These are phyloP conservation scores for Lutjanus campechanus DNA, from an alignment of 2,797 vertebrate species.

Conservation along the genomic window DNA sequence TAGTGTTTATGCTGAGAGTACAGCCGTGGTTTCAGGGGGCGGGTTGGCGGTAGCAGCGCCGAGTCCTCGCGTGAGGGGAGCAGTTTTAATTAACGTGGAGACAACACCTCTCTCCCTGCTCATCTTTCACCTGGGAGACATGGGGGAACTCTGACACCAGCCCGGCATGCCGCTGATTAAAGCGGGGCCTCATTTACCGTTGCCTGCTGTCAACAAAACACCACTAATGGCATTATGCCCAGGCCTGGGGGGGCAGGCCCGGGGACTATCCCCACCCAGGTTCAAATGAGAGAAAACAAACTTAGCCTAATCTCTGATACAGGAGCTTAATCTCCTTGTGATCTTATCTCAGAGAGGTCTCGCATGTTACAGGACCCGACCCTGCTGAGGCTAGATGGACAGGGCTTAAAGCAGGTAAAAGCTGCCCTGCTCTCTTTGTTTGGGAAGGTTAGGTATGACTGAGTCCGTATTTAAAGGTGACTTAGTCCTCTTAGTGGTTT, in stretches of 20 bases:
- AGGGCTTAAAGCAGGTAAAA: conserved; percentile 71
- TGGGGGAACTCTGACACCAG: conserved; percentile 87
- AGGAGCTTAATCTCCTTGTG: conserved; percentile 81
- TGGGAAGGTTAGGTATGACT: conserved; percentile 39
- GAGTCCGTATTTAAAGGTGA: conserved; percentile 65
- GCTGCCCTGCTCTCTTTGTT: conserved; percentile 59
- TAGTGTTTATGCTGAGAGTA: conserved; percentile 76
- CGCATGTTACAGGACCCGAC: conserved; percentile 55
- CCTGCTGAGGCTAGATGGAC: conserved; percentile 47
- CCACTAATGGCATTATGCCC: conserved; percentile 89
- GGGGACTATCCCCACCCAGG: conserved; percentile 81
- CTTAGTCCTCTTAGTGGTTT: conserved; percentile 60
- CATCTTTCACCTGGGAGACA: conserved; percentile 92
- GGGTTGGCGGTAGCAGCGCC: conserved; percentile 61
- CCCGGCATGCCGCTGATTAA: conserved; percentile 90
- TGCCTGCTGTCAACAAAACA: conserved; percentile 89
- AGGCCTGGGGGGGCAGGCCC: conserved; percentile 76
- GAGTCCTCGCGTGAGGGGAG: conserved; percentile 75
- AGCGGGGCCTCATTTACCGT: conserved; percentile 87
- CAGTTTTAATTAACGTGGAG: conserved; percentile 88
- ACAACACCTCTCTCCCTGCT: conserved; percentile 86
- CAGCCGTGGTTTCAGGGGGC: conserved; percentile 69
- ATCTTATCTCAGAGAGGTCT: conserved; percentile 74
- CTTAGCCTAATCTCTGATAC: conserved; percentile 83
- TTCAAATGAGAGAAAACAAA: conserved; percentile 82